These are phyloP conservation scores for Nansenia antarctica DNA, from an alignment of 2,113 vertebrate species.

Conservation along the genomic window DNA sequence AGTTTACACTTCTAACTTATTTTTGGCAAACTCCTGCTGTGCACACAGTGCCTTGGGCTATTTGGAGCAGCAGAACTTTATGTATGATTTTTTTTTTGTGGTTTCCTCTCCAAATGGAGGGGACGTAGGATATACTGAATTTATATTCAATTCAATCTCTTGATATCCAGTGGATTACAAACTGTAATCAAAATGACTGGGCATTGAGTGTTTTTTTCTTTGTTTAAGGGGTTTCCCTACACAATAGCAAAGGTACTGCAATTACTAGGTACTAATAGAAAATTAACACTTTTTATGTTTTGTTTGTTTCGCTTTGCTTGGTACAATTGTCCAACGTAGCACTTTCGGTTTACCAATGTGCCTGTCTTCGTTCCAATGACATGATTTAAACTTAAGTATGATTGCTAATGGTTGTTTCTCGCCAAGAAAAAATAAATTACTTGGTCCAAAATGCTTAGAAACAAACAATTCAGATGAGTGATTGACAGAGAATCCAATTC, in stretches of 20 bases:
- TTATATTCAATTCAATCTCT: constrained; percentile 19
- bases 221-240: no score
- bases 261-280: no score
- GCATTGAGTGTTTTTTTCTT: no score
- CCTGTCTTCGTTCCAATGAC: background rate
- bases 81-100: background rate
- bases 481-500: constrained; percentile 1
- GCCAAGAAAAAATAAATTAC: background rate
- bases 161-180: background rate
- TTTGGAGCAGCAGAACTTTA: constrained; percentile 32
- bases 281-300: no score
- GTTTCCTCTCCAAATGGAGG: constrained; percentile 2
- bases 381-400: constrained; percentile 6
- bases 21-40: constrained; percentile 36
- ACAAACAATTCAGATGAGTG: constrained; percentile 9
- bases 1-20: constrained; percentile 49
- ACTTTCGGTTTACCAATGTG: background rate
- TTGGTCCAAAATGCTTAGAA: constrained; percentile 1
- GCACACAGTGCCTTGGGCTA: constrained; percentile 45
- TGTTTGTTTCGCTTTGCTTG: no score
- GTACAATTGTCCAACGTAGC: background rate
- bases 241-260: no score
- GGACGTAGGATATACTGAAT: constrained; percentile 23
- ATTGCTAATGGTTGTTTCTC: constrained; percentile 11
- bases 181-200: background rate